Base-by-base conservation (phyloP, 2,797 vertebrate species). In the Petrocephalus sullivani region DNA sequence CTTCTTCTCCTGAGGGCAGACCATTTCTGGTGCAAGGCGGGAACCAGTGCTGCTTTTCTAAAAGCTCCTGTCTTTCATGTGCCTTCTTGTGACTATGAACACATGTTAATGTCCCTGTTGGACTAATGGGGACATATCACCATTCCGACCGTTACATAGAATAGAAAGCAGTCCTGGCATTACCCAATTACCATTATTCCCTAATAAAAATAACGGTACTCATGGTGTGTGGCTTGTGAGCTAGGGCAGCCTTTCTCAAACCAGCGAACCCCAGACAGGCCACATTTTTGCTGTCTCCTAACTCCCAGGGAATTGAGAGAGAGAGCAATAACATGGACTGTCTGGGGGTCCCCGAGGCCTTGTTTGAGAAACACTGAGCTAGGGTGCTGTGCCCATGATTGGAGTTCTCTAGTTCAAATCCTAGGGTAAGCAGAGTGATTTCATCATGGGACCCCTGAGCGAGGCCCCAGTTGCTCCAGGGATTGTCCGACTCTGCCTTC, bases 1-100 rank as follows among this genome's bases (percentile, higher is more conserved):
- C 92, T 93, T 96, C 81, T 96, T 97, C 93, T 95, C 92, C 92
- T 96, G 90, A 96, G 89, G 19, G 53, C 19, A 71, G 82, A 19
- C 19, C 6, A 19, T 14, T 4, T 53, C 64, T n/a, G 33, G 33
- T 57, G 33, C 6, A 56, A 58, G 53, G n/a, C 7, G 7, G n/a
- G 88, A 19, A 16, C 46, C 21, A n/a, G 41, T 49, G 75, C 71
- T 88, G 56, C 57, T 83, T 61, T 51, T 28, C 4, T 33, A 56
- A 51, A 49, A 33, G 3, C 16, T 67, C 60, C 61, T 78, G 23
- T 21, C 23, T 41, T 51, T 58, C 54, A 19, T 67, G 21, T 23
- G 81, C 8, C 21, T 14, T 21, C 49, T 53, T 83, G 49, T 9
- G 51, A n/a, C 46, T 51, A 46, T 46, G 71, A 46, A 46, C 28